Evolutionary conservation across 2,797 vertebrate species (phyloP), one percentile per base, ranked within the genome.

Genomic region (Lutjanus argentimaculatus): DNA sequence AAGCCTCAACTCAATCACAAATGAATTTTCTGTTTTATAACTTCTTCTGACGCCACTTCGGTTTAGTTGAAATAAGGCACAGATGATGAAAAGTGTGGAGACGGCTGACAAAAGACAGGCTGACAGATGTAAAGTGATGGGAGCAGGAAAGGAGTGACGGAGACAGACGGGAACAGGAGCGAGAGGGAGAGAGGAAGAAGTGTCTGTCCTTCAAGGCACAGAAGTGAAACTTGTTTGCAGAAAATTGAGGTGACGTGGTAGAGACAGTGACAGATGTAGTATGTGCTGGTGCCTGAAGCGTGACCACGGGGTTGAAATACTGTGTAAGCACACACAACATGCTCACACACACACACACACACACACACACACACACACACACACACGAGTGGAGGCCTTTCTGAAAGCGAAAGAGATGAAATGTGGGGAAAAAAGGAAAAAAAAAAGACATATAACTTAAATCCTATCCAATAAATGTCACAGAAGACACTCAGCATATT

Each of bases 391-490:
- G 62, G 52, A 86, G 52, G 59, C 84, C 9, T 81, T 67, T 74
- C 63, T 80, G 66, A 81, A 83, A 87, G 74, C 56, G 59, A 85
- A 87, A 82, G 69, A 80, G 80, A 88, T 82, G 63, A 73, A 85
- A 92, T 82, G 72, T 65, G 75, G 74, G 76, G 64, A 72, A 66
- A 70, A 79, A 76, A 85, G 17, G 43, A 21, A 10, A 63, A 86
- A 49, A 86, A 46, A 83, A 83, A 78, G 77, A 88, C 75, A 83
- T 89, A 84, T 84, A 92, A 91, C 85, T 82, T 86, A 77, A 80
- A 92, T 94, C 90, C 78, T 71, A 72, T 87, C 89, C 89, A 92
- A 94, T 94, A 94, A 94, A 94, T 94, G 93, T 93, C 94, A 94
- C 85, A 56, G 89, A 89, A 90, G 91, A 94, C 93, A 93, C 91